phyloP scores from a whole-genome alignment of 2,797 vertebrate species.

The Geotrypetes seraphini region DNA sequence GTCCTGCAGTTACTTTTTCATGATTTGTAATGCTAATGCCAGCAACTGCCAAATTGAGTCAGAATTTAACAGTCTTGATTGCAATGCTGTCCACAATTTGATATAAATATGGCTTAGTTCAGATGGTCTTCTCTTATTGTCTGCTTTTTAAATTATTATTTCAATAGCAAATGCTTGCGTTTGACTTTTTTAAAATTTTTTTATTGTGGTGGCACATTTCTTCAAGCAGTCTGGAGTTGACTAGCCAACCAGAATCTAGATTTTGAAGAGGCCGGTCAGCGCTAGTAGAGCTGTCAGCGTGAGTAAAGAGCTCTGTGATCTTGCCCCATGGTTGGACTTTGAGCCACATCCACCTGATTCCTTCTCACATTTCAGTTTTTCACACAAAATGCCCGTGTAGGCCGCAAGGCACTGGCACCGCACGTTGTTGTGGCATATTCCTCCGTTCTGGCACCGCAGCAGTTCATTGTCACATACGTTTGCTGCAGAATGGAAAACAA shows the following conservation, averaged over 20 bases:
- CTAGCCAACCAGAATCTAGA: conserved; percentile 39
- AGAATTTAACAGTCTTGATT: conserved; percentile 48
- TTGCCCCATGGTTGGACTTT: conserved; percentile 40
- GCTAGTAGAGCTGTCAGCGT: conserved; percentile 50
- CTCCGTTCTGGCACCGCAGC: conserved; percentile 90
- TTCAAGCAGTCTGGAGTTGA: conserved; percentile 22
- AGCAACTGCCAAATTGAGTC: conserved; percentile 55
- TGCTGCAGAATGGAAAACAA: conserved; percentile 50
- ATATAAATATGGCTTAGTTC: conserved; percentile 85
- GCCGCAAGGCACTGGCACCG: conserved; percentile 73
- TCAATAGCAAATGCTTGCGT: conserved; percentile 9
- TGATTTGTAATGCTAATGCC: conserved; percentile 29
- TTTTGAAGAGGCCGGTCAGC: conserved; percentile 22
- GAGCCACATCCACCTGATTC: conserved; percentile 69
- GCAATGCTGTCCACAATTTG: conserved; percentile 50
- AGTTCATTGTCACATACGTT: conserved; percentile 91
- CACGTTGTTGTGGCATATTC: conserved; percentile 78
- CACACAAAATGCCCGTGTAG: conserved; percentile 81
- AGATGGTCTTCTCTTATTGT: conserved; percentile 47
- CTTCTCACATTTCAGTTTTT: conserved; percentile 74
- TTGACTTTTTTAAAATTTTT: conserved; percentile 29
- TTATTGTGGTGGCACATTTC: conserved; percentile 45
- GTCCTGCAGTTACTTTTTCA: conserved; percentile 37
- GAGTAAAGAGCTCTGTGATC: conserved; percentile 12
- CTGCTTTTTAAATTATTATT: conserved; percentile 4